Evolutionary conservation across 2,113 vertebrate genomes (phyloP), one percentile per base, ranked within the genome.

Genomic region (Tylochromis polylepis): DNA sequence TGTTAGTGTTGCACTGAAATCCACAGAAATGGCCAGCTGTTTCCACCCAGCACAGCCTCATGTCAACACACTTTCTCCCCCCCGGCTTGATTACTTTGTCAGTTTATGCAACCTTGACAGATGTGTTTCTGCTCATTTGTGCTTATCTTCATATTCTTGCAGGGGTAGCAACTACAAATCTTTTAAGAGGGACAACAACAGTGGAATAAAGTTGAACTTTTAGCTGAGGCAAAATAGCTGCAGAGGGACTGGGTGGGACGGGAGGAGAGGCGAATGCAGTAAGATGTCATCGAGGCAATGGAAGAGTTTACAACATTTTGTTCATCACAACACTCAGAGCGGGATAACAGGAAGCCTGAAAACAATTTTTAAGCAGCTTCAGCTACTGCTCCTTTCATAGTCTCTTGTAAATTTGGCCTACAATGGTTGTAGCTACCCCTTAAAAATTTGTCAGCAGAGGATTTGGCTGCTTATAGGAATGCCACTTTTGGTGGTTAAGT

Each of bases 401-500:
- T 7, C 31, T 82, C 84, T 91, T 82, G 81, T 84, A 89, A 90
- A 81, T 91, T 84, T 79, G 86, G 79, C 46, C 59, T 49, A 81
- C 85, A 89, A 85, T 46, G 88, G 55, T 49, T 87, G 87, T 87
- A 92, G 93, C 92, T 92, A 87, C 57, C 88, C 84, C 88, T 88
- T 91, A 82, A 85, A 86, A 77, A 10, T 55, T 83, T 91, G 83
- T 82, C 85, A 85, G 49, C 75, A 55, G 29, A 80, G 77, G 18
- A 87, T 85, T 87, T 88, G 89, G 86, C 90, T 46, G 27, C 58
- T 43, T 59, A 18, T 34, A 58, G 84, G 85, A 93, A 92, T 87
- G 89, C 88, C 57, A 89, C 82, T 87, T 84, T 92, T 82, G 43
- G 85, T 75, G 78, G 65, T 86, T 81, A 3, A 55, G 56, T 84